Evolutionary conservation across 2,113 vertebrate species (phyloP), one percentile per base, ranked within the genome.

Genomic region (Stomatorhinus ivindoensis): DNA sequence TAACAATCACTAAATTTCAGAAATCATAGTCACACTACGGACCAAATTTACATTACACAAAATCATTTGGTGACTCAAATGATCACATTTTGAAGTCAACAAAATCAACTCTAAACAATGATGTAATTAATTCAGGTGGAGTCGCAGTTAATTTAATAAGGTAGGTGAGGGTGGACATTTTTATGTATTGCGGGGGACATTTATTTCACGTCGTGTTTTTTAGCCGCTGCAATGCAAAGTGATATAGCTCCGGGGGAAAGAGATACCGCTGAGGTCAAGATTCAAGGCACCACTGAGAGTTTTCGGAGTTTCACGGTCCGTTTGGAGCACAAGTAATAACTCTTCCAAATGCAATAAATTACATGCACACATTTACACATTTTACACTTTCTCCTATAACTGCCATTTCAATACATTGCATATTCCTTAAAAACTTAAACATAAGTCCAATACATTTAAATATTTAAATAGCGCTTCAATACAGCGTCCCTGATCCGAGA

Each of bases 321-420:
- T 97, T 95, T 96, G 95, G 93, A 96, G 96, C 94, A 85, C 58
- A 95, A 95, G 96, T 96, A 96, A 96, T 97, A 95, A 95, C 97
- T 95, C 95, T 97, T 96, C 97, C 96, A 98, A 98, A 99, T 98
- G 97, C 97, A 99, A 99, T 99, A 99, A 99, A 97, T 99, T 99
- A 99, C 98, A 99, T 99, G 98, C 97, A 99, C 97, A 97, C 97
- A 97, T 97, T 98, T 99, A 99, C 96, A 98, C 97, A 96, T 96
- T 97, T 97, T 96, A 97, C 95, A 96, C 96, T 94, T 94, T 95
- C 95, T 96, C 97, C 95, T 97, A 96, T 96, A 94, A 96, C 97
- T 96, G 96, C 90, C 95, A 96, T 95, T 95, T 96, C 96, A 97
- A 97, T 96, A 94, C 97, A 96, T 97, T 95, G 95, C 96, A 97